A percentile compares a stretch with the other conserved stretches of the same genome.
Conservation (phyloP, 2,797 vertebrate genomes). For the Pseudochirops corinnae region DNA sequence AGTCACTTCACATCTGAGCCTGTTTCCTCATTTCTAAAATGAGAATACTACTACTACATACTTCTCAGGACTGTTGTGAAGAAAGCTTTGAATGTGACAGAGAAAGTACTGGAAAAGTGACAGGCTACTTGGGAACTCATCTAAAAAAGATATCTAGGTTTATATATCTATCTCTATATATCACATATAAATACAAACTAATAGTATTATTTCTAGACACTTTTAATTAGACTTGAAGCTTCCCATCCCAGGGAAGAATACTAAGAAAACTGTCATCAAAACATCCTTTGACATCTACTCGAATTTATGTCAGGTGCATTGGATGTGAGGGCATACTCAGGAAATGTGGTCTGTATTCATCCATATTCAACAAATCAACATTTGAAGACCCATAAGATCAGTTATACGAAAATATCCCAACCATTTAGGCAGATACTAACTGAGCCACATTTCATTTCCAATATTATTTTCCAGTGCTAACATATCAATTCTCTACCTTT, state of each 20-base stretch:
- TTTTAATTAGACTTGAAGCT: neutral
- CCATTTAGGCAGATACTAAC: neutral
- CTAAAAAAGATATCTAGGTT: neutral
- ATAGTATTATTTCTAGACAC: neutral
- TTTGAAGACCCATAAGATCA: neutral
- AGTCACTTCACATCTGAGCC: neutral
- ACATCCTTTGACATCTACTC: neutral
- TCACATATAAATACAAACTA: neutral
- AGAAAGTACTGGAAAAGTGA: neutral
- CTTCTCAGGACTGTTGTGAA: neutral
- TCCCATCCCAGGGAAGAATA: neutral
- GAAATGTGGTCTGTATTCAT: neutral
- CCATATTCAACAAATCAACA: neutral
- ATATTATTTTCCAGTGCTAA: neutral
- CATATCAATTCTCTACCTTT: conserved; percentile 47
- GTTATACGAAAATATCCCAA: neutral
- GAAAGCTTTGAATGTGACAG: neutral
- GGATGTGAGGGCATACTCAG: neutral
- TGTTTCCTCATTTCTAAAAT: neutral
- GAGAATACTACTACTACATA: neutral
- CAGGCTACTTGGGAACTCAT: neutral
- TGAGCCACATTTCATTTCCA: neutral
- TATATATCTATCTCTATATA: neutral
- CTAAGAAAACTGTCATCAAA: neutral
- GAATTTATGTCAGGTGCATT: conserved; percentile 1